Conservation (phyloP, 2,113 vertebrate genomes). For the Suricata suricatta region DNA sequence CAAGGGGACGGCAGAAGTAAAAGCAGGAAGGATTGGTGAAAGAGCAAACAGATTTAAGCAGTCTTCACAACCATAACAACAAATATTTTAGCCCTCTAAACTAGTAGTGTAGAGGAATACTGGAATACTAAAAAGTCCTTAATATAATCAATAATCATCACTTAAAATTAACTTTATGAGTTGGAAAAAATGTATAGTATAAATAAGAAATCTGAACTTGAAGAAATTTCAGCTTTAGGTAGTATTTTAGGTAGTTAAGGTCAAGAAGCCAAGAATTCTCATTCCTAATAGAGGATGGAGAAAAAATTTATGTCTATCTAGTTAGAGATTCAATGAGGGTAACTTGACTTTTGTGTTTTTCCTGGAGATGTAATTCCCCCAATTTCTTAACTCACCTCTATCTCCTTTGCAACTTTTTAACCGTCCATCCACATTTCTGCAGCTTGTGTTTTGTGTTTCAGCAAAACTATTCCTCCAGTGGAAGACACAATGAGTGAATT, state of each 20-base stretch:
- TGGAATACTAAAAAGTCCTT: neutral
- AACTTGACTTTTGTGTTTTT: neutral
- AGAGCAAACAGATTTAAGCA: neutral
- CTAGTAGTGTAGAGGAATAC: neutral
- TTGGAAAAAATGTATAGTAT: neutral
- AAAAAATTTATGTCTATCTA: neutral
- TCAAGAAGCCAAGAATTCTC: neutral
- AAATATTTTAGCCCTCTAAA: neutral
- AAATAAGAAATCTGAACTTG: neutral
- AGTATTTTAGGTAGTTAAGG: neutral
- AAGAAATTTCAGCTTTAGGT: neutral
- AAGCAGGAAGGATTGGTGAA: neutral
- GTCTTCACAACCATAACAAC: neutral
- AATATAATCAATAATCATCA: neutral
- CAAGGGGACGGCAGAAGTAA: no score
- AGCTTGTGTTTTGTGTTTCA: neutral
- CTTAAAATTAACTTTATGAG: neutral
- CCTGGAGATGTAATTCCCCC: neutral
- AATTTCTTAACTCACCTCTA: neutral
- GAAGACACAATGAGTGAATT: neutral
- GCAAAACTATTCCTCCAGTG: neutral
- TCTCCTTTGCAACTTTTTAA: neutral
- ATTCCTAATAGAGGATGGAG: neutral
- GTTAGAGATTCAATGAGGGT: neutral
- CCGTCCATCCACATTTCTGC: neutral